A percentile compares a stretch with the other conserved stretches of the same genome.
Conservation (phyloP, 2,797 vertebrate species). For the Falco berigora region DNA sequence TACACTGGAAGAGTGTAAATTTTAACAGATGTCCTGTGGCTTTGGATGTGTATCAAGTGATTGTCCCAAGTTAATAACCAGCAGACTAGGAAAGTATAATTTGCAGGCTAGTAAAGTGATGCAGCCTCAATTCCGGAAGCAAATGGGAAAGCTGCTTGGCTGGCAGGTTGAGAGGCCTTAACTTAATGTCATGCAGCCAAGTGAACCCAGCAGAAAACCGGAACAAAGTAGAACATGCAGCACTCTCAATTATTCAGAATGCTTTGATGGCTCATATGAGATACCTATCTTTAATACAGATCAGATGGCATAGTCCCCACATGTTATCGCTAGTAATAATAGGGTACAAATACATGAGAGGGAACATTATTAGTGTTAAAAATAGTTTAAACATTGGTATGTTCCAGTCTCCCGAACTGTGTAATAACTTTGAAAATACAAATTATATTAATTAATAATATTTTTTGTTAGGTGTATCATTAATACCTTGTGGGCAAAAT, state of each 20-base stretch:
- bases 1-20: not conserved
- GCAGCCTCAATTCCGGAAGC: not conserved
- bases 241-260: not conserved
- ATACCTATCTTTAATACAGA: not conserved
- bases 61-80: not conserved
- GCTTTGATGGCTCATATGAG: not conserved
- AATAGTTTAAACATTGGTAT: not conserved
- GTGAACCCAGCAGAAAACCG: not conserved
- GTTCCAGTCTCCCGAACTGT: not conserved
- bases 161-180: not conserved
- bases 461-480: not conserved
- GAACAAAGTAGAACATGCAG: not conserved
- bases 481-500: not conserved
- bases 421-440: not conserved
- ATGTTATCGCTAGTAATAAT: not conserved
- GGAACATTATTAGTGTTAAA: not conserved
- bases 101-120: not conserved
- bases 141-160: not conserved
- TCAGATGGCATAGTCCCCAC: not conserved
- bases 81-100: not conserved
- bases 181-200: not conserved
- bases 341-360: not conserved
- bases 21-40: constrained; percentile 14
- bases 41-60: not conserved
- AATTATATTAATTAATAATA: not conserved